A percentile compares a stretch with the other conserved stretches of the same genome.
Evolutionary conservation across 2,797 vertebrate species (phyloP).

Genomic region (Gymnothorax reevesii): DNA sequence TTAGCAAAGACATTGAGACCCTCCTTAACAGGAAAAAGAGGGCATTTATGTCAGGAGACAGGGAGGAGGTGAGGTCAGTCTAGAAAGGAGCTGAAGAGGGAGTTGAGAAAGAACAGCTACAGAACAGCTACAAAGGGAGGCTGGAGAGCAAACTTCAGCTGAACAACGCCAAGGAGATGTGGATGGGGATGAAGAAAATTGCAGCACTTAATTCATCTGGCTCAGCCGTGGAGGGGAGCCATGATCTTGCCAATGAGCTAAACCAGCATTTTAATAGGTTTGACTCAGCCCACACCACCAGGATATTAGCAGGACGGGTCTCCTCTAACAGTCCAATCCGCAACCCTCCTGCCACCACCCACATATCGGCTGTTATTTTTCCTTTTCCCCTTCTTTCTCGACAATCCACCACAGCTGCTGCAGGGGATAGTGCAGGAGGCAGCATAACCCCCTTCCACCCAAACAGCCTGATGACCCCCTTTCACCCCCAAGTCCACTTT

Average conservation of each 20-base stretch:
- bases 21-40: constrained; percentile 20
- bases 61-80: background rate
- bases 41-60: constrained; percentile 16
- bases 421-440: too few relatives aligned
- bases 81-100: constrained; percentile 18
- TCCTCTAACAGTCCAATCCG: too few relatives aligned
- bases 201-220: background rate
- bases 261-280: background rate
- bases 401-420: too few relatives aligned
- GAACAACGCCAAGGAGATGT: background rate
- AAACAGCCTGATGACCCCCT: too few relatives aligned
- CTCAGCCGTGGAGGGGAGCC: background rate
- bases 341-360: too few relatives aligned
- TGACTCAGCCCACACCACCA: too few relatives aligned
- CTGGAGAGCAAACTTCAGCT: background rate
- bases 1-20: constrained; percentile 6
- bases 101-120: background rate
- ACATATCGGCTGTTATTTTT: too few relatives aligned
- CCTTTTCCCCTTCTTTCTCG: too few relatives aligned
- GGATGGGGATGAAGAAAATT: background rate
- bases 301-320: too few relatives aligned
- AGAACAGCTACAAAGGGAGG: background rate
- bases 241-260: background rate
- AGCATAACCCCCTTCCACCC: too few relatives aligned
- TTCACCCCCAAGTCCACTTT: too few relatives aligned